Evolutionary conservation across 2,797 vertebrate species (phyloP), one percentile per base, ranked within the genome.

Genomic region (Argyrosomus regius): DNA sequence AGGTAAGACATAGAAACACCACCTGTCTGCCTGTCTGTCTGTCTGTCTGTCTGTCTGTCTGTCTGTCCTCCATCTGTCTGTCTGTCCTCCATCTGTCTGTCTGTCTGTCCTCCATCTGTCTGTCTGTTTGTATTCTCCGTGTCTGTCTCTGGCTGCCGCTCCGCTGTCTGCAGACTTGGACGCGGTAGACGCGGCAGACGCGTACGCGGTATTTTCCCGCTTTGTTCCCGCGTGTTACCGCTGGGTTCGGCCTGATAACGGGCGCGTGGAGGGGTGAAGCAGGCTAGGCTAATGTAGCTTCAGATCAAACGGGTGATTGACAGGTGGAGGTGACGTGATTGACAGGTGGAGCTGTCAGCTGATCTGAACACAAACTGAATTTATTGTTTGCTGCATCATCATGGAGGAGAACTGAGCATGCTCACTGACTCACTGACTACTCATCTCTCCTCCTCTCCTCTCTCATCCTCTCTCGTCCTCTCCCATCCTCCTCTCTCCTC

Each of bases 1-100:
- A 90, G 88, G 88, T 88, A 80, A 82, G 77, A 78, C 12, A 35
- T n/a, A 64, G 1, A n/a, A n/a, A 14, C 26, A 1, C 3, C 17
- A 24, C 16, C 69, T 26, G 31, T 20, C 24, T 48, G 16, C 64
- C 46, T n/a, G 2, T 20, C n/a, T 31, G 3, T 69, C 28, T 60
- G 0, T 56, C 22, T 22, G 4, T 45, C 7, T 18, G 11, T 49
- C 22, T 14, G 14, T 31, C 49, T 28, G 3, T 20, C 16, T 45
- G 5, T 61, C 41, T 62, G 5, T 35, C 56, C 5, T 62, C 16
- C 20, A 2, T 66, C 14, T 28, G 3, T 60, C 17, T 50, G 1
- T 50, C n/a, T n/a, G 5, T 35, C 56, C 5, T 62, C 16, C 20
- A 2, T 66, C 16, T 28, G 3, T 60, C 17, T 50, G 1, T 50